These are phyloP conservation scores for Meliscaeva auricollis DNA, from an alignment of 2,888 invertebrate species.

Conservation along the genomic window DNA sequence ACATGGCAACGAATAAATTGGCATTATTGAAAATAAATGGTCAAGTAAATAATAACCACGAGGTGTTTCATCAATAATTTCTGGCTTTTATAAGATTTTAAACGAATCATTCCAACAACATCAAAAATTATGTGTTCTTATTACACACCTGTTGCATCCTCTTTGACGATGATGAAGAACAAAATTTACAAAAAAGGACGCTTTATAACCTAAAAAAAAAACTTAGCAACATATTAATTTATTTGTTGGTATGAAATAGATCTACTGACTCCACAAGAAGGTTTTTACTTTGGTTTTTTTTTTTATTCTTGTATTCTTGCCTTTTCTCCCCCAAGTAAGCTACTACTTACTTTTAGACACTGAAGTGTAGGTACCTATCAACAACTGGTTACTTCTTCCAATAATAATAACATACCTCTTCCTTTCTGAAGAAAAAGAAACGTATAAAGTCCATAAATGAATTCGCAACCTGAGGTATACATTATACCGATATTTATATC, in stretches of 20 bases:
- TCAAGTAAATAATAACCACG: too few relatives aligned
- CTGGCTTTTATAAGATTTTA: not conserved
- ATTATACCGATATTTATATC: not conserved
- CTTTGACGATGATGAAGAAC: not conserved
- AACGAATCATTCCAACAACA: not conserved
- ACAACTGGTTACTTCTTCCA: conserved; percentile 45
- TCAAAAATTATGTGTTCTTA: conserved; percentile 16
- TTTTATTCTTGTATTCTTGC: not conserved
- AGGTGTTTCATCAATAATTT: not conserved
- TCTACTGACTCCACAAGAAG: not conserved
- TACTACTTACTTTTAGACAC: conserved; percentile 9
- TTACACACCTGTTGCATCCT: conserved; percentile 15
- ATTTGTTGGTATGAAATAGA: not conserved
- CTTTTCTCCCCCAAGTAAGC: not conserved
- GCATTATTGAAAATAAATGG: too few relatives aligned
- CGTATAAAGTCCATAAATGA: conserved; percentile 13
- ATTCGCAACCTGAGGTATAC: conserved; percentile 30
- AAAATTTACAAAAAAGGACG: not conserved
- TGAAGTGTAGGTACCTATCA: conserved; percentile 23
- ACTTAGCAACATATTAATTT: conserved; percentile 13
- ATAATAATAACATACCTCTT: conserved; percentile 23
- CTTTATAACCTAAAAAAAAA: not conserved
- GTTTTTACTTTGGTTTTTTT: not conserved
- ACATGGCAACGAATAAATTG: too few relatives aligned
- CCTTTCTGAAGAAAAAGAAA: not conserved